Evolutionary conservation across 2,113 vertebrate species (phyloP), one percentile per base, ranked within the genome.

Genomic region (Kryptolebias marmoratus): DNA sequence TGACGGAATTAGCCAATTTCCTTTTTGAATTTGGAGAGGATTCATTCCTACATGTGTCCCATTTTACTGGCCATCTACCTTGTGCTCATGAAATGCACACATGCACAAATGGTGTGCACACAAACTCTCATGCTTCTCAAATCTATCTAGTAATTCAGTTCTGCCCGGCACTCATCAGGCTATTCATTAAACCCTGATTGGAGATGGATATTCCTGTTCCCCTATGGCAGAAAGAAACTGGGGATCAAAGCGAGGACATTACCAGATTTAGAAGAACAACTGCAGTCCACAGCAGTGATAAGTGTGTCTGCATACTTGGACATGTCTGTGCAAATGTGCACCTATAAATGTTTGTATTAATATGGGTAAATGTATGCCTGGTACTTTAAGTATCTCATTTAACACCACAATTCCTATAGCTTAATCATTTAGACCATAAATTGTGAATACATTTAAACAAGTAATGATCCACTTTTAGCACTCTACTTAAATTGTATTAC

Each of bases 111-210:
- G 30, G 4, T 8, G 32, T 30, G 28, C 63, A 70, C 70, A 77
- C 74, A 68, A 56, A 69, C 80, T 52, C 79, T 50, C 81, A 68
- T 59, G 54, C 76, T 85, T 74, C 71, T 84, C 79, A 90, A 81
- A 88, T 88, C 83, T 89, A 77, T 83, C 81, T 87, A 72, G 84
- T 89, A 91, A 92, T 91, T 86, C 89, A 84, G 79, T 85, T 82
- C 89, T 83, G 80, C 85, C 83, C 74, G 47, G 85, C 90, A 90
- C 87, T 90, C 88, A 90, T 93, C 88, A 87, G 85, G 79, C 87
- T 90, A 82, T 91, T 92, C 88, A 92, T 91, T 91, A 90, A 65
- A 71, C 74, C 71, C 83, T 91, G 91, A 92, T 91, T 93, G 89
- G 88, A 91, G 90, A 84, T 89, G 87, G 87, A 88, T 87, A 91